Evolutionary conservation across 2,888 invertebrate species (phyloP).

Genomic region (Mimumesa dahlbomi): DNA sequence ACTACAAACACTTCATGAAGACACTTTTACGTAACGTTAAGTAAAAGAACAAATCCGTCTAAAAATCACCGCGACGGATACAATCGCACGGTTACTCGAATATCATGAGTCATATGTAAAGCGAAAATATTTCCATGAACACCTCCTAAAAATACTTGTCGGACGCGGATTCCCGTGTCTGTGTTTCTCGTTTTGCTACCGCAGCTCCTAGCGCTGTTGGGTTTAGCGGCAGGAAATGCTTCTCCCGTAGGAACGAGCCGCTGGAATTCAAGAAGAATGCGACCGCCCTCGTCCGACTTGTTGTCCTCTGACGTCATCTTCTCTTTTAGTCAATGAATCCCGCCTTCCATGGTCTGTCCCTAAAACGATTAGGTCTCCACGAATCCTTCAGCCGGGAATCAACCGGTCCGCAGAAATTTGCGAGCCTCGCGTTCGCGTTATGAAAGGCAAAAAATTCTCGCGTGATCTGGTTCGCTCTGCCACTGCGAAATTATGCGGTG

Average conservation of each 20-base stretch:
- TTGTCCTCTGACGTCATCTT: constrained; percentile 68
- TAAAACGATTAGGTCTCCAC: constrained; percentile 46
- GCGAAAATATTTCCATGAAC: constrained; percentile 41
- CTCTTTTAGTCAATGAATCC: constrained; percentile 70
- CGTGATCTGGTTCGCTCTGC: too few species aligned
- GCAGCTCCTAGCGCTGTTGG: constrained; percentile 31
- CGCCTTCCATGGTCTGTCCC: constrained; percentile 21
- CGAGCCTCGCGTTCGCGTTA: too few species aligned
- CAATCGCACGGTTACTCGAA: not conserved
- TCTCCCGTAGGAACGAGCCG: constrained; percentile 65
- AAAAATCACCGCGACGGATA: not conserved
- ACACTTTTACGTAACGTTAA: too few species aligned
- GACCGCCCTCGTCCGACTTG: constrained; percentile 61
- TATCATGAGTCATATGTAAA: constrained; percentile 11
- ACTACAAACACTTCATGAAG: too few species aligned
- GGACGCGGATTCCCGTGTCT: constrained; percentile 45
- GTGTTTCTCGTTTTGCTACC: constrained; percentile 37
- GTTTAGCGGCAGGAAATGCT: constrained; percentile 69
- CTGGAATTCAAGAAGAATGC: constrained; percentile 72
- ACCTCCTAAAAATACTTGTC: constrained; percentile 57
- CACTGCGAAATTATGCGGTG: too few species aligned
- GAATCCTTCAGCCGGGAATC: constrained; percentile 23
- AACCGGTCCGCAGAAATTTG: too few species aligned
- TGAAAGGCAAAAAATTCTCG: too few species aligned
- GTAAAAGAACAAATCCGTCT: too few species aligned